A percentile compares a stretch with the other conserved stretches of the same genome.
Conservation (phyloP, 2,797 vertebrate genomes). For the Eulemur coronatus region DNA sequence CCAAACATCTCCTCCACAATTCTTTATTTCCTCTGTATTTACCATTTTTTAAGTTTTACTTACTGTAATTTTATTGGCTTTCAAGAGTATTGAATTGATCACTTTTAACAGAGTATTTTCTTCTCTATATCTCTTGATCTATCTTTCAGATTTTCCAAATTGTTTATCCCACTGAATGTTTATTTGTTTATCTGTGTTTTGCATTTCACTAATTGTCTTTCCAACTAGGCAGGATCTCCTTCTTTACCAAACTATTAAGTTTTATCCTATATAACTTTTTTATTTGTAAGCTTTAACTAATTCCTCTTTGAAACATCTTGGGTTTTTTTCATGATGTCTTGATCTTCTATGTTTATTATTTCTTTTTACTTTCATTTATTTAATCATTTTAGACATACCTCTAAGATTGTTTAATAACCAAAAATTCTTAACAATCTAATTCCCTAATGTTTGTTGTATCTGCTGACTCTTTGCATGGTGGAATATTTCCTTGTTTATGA, state of each 20-base stretch:
- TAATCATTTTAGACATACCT: not conserved
- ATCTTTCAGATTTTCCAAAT: not conserved
- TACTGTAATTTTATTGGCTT: not conserved
- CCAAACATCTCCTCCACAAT: not conserved
- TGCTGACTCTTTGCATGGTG: not conserved
- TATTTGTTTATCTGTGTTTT: not conserved
- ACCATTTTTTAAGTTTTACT: not conserved
- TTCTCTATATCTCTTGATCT: not conserved
- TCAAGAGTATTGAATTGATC: not conserved
- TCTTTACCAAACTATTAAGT: not conserved
- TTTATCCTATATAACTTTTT: not conserved
- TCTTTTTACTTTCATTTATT: not conserved
- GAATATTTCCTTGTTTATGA: not conserved
- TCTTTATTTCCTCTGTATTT: not conserved
- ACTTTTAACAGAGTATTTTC: not conserved
- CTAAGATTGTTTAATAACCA: not conserved
- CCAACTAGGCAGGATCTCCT: not conserved
- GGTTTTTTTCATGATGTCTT: not conserved
- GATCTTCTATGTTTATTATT: not conserved
- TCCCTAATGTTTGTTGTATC: not conserved
- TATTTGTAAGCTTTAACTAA: slow-evolving; percentile 1
- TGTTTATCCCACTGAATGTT: not conserved
- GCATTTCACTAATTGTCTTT: not conserved
- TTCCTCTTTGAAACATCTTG: not conserved
- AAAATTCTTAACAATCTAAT: not conserved